A percentile compares a stretch with the other conserved stretches of the same genome.
phyloP scores from a whole-genome alignment of 2,888 invertebrate species.

The Anaspis maculata region DNA sequence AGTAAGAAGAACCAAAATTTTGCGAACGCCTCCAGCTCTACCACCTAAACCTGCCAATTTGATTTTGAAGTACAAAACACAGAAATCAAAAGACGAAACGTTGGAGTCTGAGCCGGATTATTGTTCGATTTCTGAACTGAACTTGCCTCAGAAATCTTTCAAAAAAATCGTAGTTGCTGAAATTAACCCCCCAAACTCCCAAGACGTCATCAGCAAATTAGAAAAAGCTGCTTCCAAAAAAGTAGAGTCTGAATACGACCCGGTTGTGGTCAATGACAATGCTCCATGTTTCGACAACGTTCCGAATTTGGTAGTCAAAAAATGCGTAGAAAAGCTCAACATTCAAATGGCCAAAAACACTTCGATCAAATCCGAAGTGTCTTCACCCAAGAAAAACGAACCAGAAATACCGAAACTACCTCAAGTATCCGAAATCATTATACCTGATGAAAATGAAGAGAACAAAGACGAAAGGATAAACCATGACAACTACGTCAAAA shows the following conservation, averaged over 20 bases:
- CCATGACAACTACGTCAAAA: constrained; percentile 41
- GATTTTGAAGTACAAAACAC: constrained; percentile 53
- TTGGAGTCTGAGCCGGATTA: constrained; percentile 58
- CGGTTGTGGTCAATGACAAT: constrained; percentile 16
- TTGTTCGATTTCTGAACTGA: constrained; percentile 69
- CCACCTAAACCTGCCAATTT: constrained; percentile 73
- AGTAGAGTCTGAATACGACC: constrained; percentile 17
- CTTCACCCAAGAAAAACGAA: constrained; percentile 38
- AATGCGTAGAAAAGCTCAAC: constrained; percentile 35
- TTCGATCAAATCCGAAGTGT: constrained; percentile 25
- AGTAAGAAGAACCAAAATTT: constrained; percentile 45
- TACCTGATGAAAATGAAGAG: constrained; percentile 52
- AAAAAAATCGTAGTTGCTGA: constrained; percentile 37
- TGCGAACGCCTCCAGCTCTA: constrained; percentile 63
- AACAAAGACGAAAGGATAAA: constrained; percentile 31
- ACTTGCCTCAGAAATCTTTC: constrained; percentile 37
- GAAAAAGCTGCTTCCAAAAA: constrained; percentile 17
- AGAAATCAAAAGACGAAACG: constrained; percentile 24
- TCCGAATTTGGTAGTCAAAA: constrained; percentile 30
- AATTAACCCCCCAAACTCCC: constrained; percentile 30
- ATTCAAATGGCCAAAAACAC: constrained; percentile 37
- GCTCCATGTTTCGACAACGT: constrained; percentile 23
- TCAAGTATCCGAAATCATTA: constrained; percentile 66
- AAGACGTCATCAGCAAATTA: constrained; percentile 26
- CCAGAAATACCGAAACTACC: constrained; percentile 65